phyloP scores from a whole-genome alignment of 2,113 vertebrate genomes.

The Calyptommatus sinebrachiatus region DNA sequence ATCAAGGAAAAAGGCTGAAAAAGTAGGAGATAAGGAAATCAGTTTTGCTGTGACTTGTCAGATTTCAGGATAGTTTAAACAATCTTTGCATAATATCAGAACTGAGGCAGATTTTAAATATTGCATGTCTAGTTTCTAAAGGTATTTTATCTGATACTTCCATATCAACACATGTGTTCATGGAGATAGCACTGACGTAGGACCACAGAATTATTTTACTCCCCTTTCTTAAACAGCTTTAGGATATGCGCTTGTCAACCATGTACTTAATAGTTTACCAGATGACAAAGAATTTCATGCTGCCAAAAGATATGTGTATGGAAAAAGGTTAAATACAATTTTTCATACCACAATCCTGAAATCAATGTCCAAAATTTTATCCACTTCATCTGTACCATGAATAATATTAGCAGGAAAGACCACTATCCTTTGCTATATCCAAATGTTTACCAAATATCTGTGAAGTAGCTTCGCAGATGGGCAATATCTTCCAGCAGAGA shows the following conservation, averaged over 20 bases:
- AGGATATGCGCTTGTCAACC: not conserved
- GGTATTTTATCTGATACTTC: not conserved
- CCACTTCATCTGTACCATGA: no score
- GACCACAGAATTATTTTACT: slow-evolving; percentile 20
- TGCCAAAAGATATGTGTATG: not conserved
- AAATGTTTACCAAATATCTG: no score
- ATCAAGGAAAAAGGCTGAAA: slow-evolving; percentile 50
- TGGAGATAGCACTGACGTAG: not conserved
- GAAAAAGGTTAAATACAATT: not conserved
- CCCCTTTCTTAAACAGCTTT: slow-evolving; percentile 22
- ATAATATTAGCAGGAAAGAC: no score
- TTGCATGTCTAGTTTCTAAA: slow-evolving; percentile 1
- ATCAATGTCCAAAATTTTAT: not conserved
- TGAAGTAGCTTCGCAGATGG: no score
- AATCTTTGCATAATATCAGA: slow-evolving; percentile 37
- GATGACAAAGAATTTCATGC: not conserved
- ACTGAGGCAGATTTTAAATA: slow-evolving; percentile 14
- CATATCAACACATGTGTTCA: not conserved
- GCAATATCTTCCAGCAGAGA: no score
- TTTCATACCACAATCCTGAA: not conserved
- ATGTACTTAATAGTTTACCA: not conserved
- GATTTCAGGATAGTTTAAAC: slow-evolving; percentile 36
- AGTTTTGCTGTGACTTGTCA: slow-evolving; percentile 35
- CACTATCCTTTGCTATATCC: no score
- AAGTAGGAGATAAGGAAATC: slow-evolving; percentile 51